Percentiles rank a stretch among this genome's conserved stretches.
phyloP scores from a whole-genome alignment of 1,140 invertebrate genomes.

The Cotesia typhae region DNA sequence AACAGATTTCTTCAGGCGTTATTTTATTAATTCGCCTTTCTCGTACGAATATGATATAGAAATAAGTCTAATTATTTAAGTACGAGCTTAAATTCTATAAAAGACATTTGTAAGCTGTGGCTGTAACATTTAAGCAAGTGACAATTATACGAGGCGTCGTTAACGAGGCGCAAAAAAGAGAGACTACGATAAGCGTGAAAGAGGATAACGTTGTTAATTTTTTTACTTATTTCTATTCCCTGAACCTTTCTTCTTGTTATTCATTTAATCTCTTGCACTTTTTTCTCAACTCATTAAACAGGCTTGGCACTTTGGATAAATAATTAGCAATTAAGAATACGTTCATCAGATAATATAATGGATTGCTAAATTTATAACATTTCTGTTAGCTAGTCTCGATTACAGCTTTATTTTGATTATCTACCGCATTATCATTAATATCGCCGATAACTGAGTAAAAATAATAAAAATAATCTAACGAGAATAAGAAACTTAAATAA shows the following conservation, averaged over 20 bases:
- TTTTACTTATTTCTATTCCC: background rate
- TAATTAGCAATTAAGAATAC: constrained; percentile 42
- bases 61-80: too few relatives aligned
- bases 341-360: constrained; percentile 35
- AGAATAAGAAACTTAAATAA: background rate
- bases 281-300: constrained; percentile 24
- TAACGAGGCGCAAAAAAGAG: constrained; percentile 39
- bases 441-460: background rate
- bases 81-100: background rate
- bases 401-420: constrained; percentile 29
- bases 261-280: constrained; percentile 17
- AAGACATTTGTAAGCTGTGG: background rate
- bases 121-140: background rate
- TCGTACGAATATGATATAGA: too few relatives aligned
- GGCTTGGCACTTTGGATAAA: constrained; percentile 35
- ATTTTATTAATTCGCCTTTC: too few relatives aligned
- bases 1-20: too few relatives aligned
- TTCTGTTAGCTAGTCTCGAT: constrained; percentile 22
- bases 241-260: constrained; percentile 6
- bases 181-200: constrained; percentile 40
- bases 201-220: constrained; percentile 31
- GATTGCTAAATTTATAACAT: constrained; percentile 34
- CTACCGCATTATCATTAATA: background rate
- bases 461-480: background rate
- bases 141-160: constrained; percentile 36